Percentiles rank a stretch among this genome's conserved stretches.
Conservation (phyloP, 2,113 vertebrate genomes). For the Madoqua kirkii region DNA sequence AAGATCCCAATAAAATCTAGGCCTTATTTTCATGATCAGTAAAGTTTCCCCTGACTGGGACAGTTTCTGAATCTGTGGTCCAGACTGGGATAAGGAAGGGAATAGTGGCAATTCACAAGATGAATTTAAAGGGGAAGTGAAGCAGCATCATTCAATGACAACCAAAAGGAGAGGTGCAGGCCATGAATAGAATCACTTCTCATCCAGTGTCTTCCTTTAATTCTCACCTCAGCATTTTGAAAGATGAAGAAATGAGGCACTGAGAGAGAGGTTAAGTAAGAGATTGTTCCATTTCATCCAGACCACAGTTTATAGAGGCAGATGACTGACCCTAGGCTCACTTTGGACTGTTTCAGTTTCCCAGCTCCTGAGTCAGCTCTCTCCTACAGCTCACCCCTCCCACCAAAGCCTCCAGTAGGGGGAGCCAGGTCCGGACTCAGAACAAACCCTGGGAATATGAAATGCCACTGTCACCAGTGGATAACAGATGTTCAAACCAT, state of each 20-base stretch:
- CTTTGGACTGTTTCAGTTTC: background rate
- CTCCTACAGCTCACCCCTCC: background rate
- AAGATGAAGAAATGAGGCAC: background rate
- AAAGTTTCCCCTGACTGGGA: background rate
- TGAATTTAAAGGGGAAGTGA: background rate
- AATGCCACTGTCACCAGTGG: background rate
- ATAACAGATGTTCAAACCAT: background rate
- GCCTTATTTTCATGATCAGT: background rate
- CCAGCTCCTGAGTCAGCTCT: background rate
- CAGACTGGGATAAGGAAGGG: no score
- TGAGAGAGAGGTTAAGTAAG: background rate
- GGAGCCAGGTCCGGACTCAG: background rate
- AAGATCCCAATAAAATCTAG: background rate
- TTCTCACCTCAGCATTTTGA: background rate
- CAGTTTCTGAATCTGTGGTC: background rate
- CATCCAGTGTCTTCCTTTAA: background rate
- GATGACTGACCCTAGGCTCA: background rate
- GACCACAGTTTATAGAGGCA: background rate
- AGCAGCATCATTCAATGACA: background rate
- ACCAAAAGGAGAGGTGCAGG: background rate
- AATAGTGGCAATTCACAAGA: background rate
- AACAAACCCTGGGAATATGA: background rate
- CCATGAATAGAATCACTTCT: background rate
- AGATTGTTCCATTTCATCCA: background rate
- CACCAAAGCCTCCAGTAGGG: background rate